These are phyloP conservation scores for Felis chaus DNA, from an alignment of 2,113 vertebrate genomes.

Conservation along the genomic window DNA sequence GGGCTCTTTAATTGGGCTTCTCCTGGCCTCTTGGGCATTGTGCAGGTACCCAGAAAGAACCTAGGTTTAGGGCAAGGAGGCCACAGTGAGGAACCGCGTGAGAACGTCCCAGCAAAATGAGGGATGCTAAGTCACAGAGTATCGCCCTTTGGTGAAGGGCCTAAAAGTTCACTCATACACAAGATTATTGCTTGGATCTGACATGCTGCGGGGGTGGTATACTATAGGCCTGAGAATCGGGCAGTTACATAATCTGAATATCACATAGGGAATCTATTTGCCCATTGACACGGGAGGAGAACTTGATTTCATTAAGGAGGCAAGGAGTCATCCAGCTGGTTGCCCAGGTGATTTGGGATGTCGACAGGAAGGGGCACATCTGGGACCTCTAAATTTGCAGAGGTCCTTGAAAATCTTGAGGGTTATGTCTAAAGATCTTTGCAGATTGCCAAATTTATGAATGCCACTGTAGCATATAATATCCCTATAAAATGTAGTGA, in stretches of 20 bases:
- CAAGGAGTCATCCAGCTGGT: neutral
- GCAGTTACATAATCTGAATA: neutral
- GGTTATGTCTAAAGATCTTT: slow-evolving; percentile 18
- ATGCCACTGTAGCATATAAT: neutral
- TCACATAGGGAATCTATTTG: neutral
- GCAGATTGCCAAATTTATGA: neutral
- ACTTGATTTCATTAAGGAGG: neutral
- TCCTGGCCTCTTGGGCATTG: neutral
- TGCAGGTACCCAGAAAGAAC: neutral
- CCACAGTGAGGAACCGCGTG: neutral
- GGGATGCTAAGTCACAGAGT: neutral
- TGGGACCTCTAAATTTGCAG: slow-evolving; percentile 3
- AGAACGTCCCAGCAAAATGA: slow-evolving; percentile 6
- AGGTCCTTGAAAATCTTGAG: neutral
- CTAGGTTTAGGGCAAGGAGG: neutral
- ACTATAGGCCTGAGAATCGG: neutral
- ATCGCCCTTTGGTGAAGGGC: neutral
- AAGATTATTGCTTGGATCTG: neutral
- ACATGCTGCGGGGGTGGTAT: neutral
- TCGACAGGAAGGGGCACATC: neutral
- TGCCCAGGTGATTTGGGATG: neutral
- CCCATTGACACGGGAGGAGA: neutral
- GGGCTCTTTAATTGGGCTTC: neutral
- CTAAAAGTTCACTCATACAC: neutral
- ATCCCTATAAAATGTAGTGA: neutral